A percentile compares a stretch with the other conserved stretches of the same genome.
phyloP scores from a whole-genome alignment of 2,113 vertebrate genomes.

The Felis catus region DNA sequence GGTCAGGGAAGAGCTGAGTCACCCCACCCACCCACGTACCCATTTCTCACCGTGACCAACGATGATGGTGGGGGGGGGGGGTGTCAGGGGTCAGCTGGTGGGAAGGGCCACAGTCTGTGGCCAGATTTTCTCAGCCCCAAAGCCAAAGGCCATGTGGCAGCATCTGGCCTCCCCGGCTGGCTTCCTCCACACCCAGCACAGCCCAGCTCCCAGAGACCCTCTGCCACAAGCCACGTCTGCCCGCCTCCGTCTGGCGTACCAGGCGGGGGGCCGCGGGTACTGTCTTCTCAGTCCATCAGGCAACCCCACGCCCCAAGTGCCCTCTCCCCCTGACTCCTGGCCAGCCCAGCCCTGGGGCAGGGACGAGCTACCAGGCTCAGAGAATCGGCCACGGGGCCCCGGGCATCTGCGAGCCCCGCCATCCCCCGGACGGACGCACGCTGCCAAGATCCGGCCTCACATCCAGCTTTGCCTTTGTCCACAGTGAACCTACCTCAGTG shows the following conservation, averaged over 20 bases:
- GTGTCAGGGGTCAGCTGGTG: not conserved
- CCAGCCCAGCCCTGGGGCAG: not conserved
- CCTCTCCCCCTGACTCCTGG: not conserved
- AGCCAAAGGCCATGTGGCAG: not conserved
- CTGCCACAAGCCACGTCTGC: not conserved
- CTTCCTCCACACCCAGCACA: not conserved
- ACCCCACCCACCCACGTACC: not conserved
- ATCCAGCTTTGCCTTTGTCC: conserved; percentile 51
- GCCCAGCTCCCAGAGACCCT: not conserved
- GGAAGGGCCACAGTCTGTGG: not conserved
- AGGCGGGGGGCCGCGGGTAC: rapidly evolving
- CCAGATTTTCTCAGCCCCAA: not conserved
- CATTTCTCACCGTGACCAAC: not conserved
- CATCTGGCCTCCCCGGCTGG: not conserved
- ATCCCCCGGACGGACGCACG: not conserved
- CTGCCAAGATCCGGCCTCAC: conserved; percentile 38
- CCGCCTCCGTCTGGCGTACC: not conserved
- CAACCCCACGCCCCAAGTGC: not conserved
- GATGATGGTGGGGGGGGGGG: no score
- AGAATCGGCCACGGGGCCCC: not conserved
- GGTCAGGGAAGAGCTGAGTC: not conserved
- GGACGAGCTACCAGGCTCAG: not conserved
- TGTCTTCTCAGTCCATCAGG: not conserved
- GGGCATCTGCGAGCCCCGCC: not conserved
- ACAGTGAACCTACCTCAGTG: conserved; percentile 66